Evolutionary conservation across 2,113 vertebrate species (phyloP).

Genomic region (Microcebus ravelobensis): DNA sequence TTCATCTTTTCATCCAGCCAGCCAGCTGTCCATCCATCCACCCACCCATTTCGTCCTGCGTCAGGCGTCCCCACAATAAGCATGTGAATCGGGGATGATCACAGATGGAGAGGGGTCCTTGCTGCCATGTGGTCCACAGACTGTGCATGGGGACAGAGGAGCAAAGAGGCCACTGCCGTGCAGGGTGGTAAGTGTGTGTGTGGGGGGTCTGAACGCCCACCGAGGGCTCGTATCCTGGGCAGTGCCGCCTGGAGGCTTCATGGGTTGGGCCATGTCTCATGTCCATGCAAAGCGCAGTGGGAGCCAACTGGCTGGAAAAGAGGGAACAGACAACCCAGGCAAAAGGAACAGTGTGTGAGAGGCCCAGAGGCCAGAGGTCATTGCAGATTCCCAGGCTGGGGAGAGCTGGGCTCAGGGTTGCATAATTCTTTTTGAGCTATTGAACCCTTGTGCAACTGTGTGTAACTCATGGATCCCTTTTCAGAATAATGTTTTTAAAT

Average conservation of each 20-base stretch:
- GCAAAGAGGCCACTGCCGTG: neutral
- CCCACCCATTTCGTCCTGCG: neutral
- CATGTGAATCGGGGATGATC: neutral
- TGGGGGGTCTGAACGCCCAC: fast-evolving
- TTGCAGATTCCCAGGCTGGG: neutral
- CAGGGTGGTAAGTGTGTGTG: neutral
- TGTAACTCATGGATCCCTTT: neutral
- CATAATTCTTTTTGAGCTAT: neutral
- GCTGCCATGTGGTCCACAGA: neutral
- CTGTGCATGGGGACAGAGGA: neutral
- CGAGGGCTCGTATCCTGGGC: fast-evolving
- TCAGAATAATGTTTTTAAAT: neutral
- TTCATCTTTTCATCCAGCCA: neutral
- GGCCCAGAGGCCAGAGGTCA: neutral
- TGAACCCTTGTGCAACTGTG: neutral
- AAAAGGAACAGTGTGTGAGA: neutral
- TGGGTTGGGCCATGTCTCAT: neutral
- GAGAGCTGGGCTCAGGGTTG: neutral
- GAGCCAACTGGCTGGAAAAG: neutral
- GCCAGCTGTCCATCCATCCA: too few relatives aligned
- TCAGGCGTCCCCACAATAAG: neutral
- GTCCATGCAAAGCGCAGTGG: neutral
- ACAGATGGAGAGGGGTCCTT: neutral
- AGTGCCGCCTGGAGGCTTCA: neutral
- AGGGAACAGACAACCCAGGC: too few relatives aligned